Percentiles rank a stretch among this genome's conserved stretches.
Evolutionary conservation across 2,113 vertebrate genomes (phyloP).

Genomic region (Ptilorrhoa leucosticta): DNA sequence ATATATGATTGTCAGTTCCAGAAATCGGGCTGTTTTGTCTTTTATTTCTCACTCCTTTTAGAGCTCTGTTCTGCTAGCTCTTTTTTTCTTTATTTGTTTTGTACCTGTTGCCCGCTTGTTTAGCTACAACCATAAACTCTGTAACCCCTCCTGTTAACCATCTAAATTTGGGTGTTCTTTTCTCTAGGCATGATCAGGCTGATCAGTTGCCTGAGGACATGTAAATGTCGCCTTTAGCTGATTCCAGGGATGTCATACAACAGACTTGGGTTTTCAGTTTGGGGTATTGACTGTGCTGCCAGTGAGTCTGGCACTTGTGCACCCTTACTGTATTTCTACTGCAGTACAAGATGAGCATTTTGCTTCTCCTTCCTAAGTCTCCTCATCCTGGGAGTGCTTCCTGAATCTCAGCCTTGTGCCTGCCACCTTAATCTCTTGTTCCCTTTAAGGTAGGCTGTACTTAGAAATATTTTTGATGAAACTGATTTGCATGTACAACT

Average conservation of each 20-base stretch:
- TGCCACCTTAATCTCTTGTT: not conserved
- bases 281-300: not conserved
- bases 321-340: not conserved
- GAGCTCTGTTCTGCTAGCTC: not conserved
- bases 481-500: not conserved
- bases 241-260: not conserved
- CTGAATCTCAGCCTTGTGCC: not conserved
- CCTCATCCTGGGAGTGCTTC: not conserved
- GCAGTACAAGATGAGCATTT: not conserved
- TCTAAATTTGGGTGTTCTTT: not conserved
- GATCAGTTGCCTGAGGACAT: not conserved
- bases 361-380: not conserved
- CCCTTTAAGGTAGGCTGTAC: not conserved
- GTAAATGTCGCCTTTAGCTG: not conserved
- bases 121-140: not conserved
- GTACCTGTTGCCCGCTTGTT: not conserved
- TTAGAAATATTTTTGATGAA: not conserved
- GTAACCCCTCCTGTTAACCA: not conserved
- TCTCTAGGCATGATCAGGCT: not conserved
- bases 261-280: not conserved
- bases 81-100: not conserved
- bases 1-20: not conserved
- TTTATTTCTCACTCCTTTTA: not conserved
- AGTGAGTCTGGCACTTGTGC: not conserved
- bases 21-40: not conserved